Percentiles rank a stretch among this genome's conserved stretches.
Evolutionary conservation across 2,888 invertebrate species (phyloP).

Genomic region (Drosophila koepferae): DNA sequence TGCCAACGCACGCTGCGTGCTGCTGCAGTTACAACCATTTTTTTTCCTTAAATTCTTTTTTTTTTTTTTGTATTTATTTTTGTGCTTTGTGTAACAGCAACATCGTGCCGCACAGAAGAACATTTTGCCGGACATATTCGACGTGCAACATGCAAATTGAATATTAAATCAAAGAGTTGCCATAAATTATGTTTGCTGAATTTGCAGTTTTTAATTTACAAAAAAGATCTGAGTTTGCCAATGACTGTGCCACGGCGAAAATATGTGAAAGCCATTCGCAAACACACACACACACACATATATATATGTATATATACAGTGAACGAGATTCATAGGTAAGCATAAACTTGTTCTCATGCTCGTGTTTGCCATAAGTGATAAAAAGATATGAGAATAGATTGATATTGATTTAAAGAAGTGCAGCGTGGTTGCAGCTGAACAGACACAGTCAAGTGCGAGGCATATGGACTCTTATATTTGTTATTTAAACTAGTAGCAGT

Average conservation of each 20-base stretch:
- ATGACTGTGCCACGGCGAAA: neutral
- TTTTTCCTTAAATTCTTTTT: neutral
- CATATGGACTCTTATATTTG: no score
- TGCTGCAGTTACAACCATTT: neutral
- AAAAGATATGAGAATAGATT: conserved; percentile 2
- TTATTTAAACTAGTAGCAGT: no score
- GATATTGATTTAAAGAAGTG: conserved; percentile 20
- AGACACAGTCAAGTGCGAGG: no score
- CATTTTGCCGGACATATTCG: conserved; percentile 9
- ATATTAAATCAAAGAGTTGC: conserved; percentile 1
- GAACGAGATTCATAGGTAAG: neutral
- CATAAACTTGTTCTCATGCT: neutral
- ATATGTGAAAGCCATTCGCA: neutral
- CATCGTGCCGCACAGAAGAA: conserved; percentile 13
- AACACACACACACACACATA: neutral
- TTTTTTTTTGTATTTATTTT: neutral
- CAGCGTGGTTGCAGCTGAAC: no score
- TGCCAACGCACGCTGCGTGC: neutral
- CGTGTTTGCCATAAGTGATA: neutral
- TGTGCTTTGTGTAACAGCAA: neutral
- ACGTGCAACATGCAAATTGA: conserved; percentile 9
- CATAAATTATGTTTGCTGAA: conserved; percentile 11
- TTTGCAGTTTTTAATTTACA: conserved; percentile 9
- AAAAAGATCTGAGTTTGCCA: neutral
- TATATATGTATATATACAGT: no score